Evolutionary conservation across 2,113 vertebrate species (phyloP).

Genomic region (Ciconia maguari): DNA sequence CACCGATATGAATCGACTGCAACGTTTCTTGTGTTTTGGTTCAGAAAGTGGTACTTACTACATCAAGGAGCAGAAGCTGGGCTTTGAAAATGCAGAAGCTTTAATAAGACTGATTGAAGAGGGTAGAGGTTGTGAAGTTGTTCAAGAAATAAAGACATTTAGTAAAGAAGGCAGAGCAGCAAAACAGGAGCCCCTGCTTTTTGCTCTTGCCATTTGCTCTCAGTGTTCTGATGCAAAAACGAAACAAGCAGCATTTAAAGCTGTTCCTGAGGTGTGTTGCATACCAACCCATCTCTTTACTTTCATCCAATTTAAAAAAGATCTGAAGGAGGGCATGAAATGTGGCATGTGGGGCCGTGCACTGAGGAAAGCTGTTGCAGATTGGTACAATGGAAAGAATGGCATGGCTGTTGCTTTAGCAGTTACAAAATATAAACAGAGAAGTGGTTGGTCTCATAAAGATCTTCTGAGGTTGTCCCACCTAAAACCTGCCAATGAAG

Average conservation of each 20-base stretch:
- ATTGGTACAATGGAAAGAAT: conserved; percentile 93
- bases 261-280: conserved; percentile 85
- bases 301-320: conserved; percentile 93
- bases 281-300: conserved; percentile 87
- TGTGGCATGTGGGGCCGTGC: conserved; percentile 96
- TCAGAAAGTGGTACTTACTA: conserved; percentile 82
- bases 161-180: conserved; percentile 78
- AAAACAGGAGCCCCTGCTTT: conserved; percentile 80
- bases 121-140: conserved; percentile 84
- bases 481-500: conserved; percentile 89
- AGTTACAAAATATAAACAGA: conserved; percentile 91
- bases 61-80: conserved; percentile 76
- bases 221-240: conserved; percentile 87
- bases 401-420: conserved; percentile 85
- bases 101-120: conserved; percentile 85
- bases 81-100: conserved; percentile 74
- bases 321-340: conserved; percentile 88
- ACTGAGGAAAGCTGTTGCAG: conserved; percentile 88
- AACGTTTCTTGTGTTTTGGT: conserved; percentile 89
- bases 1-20: conserved; percentile 79
- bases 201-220: conserved; percentile 89
- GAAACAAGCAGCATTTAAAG: conserved; percentile 87
- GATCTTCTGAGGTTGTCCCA: conserved; percentile 92
- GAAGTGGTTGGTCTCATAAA: conserved; percentile 93
- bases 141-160: conserved; percentile 86